Evolutionary conservation across 2,888 invertebrate species (phyloP).

Genomic region (Eremobia ochroleuca): DNA sequence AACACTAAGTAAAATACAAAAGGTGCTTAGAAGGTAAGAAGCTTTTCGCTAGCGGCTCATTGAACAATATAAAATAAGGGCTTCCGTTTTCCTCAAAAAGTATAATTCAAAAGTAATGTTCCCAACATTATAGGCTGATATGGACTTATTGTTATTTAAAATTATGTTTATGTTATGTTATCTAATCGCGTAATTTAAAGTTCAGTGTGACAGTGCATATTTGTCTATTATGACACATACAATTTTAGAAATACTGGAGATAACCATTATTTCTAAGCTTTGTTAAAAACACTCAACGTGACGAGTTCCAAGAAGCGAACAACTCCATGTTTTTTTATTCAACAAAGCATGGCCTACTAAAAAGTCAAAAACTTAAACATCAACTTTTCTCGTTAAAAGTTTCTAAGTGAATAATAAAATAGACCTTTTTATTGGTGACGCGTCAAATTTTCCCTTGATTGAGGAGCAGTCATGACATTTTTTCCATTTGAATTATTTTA

Average conservation of each 20-base stretch:
- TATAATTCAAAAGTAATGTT: no score
- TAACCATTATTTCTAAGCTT: constrained; percentile 29
- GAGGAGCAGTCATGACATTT: constrained; percentile 53
- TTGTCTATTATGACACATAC: neutral
- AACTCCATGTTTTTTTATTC: constrained; percentile 52
- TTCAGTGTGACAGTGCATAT: no score
- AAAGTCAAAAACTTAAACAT: constrained; percentile 67
- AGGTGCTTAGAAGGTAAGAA: neutral
- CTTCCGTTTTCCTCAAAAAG: constrained; percentile 3
- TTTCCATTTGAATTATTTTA: constrained; percentile 63
- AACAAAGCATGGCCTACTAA: constrained; percentile 65
- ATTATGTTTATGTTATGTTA: no score
- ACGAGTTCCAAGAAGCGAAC: constrained; percentile 33
- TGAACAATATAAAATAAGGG: no score
- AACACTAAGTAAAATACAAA: neutral
- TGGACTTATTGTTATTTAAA: no score
- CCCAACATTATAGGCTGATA: no score
- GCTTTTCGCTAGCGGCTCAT: neutral
- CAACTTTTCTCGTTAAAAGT: constrained; percentile 76
- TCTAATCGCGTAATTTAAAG: neutral
- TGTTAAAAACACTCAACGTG: constrained; percentile 37
- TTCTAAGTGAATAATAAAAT: constrained; percentile 72
- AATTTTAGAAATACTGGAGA: no score
- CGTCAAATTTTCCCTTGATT: constrained; percentile 67
- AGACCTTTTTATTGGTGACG: constrained; percentile 68